phyloP scores from a whole-genome alignment of 2,888 invertebrate genomes.

The Craniophora ligustri region DNA sequence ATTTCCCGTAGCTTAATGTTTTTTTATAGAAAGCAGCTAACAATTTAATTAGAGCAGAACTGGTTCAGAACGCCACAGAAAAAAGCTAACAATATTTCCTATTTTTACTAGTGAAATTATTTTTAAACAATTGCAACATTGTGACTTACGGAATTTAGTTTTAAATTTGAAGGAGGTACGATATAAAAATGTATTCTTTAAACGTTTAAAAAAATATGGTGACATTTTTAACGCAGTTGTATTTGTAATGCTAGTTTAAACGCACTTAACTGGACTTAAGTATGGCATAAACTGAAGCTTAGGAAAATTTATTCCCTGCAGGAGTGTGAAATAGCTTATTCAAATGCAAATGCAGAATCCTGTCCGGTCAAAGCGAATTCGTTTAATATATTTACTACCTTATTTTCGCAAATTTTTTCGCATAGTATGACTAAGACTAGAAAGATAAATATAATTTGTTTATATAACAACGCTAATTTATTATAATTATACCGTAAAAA shows the following conservation, averaged over 20 bases:
- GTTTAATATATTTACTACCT: slow-evolving; percentile 47
- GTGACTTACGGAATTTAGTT: too few species aligned
- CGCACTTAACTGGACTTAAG: slow-evolving; percentile 42
- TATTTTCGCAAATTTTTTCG: slow-evolving; percentile 25
- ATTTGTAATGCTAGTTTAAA: slow-evolving; percentile 48
- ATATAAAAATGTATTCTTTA: too few species aligned
- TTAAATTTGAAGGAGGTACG: too few species aligned
- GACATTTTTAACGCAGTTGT: slow-evolving; percentile 7
- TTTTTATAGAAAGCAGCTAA: too few species aligned
- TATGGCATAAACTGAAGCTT: slow-evolving; percentile 41
- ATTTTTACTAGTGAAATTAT: too few species aligned
- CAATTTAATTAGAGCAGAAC: too few species aligned
- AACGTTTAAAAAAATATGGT: background rate
- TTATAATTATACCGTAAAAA: background rate
- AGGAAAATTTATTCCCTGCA: slow-evolving; percentile 50
- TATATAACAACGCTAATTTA: background rate
- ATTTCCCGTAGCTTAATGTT: too few species aligned
- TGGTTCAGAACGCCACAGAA: too few species aligned
- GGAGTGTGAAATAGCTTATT: slow-evolving; percentile 57
- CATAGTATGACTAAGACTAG: slow-evolving; percentile 8
- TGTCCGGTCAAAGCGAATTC: slow-evolving; percentile 53
- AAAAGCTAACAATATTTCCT: too few species aligned
- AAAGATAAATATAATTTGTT: background rate
- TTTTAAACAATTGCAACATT: too few species aligned
- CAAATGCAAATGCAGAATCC: slow-evolving; percentile 52